Percentiles rank a stretch among this genome's conserved stretches.
These are phyloP conservation scores for Brachyopa scutellaris DNA, from an alignment of 2,888 invertebrate species.

Conservation along the genomic window DNA sequence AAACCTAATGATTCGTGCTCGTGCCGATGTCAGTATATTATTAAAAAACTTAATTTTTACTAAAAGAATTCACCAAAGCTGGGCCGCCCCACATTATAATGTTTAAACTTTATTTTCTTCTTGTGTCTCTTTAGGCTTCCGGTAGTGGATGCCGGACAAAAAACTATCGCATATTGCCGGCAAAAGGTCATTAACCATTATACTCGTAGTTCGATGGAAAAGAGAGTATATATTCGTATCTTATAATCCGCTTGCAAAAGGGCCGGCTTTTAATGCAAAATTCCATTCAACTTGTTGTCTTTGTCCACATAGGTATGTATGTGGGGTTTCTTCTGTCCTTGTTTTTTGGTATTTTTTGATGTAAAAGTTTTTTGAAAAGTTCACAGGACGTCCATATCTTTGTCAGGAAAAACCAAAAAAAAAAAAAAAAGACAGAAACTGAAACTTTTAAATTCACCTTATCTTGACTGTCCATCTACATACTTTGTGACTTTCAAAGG, in stretches of 20 bases:
- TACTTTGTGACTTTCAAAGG: slow-evolving; percentile 33
- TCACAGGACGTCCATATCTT: slow-evolving; percentile 49
- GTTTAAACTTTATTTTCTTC: slow-evolving; percentile 25
- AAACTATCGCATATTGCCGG: slow-evolving; percentile 7
- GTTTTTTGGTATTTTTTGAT: slow-evolving; percentile 7
- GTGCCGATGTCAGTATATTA: slow-evolving; percentile 29
- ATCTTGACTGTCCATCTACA: slow-evolving; percentile 47
- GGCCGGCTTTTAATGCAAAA: slow-evolving; percentile 15
- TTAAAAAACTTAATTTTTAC: slow-evolving; percentile 22
- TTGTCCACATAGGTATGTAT: background rate
- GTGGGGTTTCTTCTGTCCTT: slow-evolving; percentile 1
- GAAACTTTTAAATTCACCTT: slow-evolving; percentile 42
- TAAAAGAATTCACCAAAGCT: slow-evolving; percentile 21
- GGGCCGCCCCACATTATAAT: slow-evolving; percentile 20
- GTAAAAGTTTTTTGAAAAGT: slow-evolving; percentile 53
- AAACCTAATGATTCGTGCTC: background rate
- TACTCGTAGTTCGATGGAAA: slow-evolving; percentile 56
- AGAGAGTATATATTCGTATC: slow-evolving; percentile 7
- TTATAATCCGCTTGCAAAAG: slow-evolving; percentile 42
- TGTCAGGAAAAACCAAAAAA: background rate
- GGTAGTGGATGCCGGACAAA: slow-evolving; percentile 20
- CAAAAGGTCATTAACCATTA: slow-evolving; percentile 59
- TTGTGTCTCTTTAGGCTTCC: slow-evolving; percentile 48
- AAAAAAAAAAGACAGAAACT: slow-evolving; percentile 26
- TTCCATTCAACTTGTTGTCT: slow-evolving; percentile 16